A percentile compares a stretch with the other conserved stretches of the same genome.
Evolutionary conservation across 2,888 invertebrate species (phyloP).

Genomic region (Leptopilina myrica): DNA sequence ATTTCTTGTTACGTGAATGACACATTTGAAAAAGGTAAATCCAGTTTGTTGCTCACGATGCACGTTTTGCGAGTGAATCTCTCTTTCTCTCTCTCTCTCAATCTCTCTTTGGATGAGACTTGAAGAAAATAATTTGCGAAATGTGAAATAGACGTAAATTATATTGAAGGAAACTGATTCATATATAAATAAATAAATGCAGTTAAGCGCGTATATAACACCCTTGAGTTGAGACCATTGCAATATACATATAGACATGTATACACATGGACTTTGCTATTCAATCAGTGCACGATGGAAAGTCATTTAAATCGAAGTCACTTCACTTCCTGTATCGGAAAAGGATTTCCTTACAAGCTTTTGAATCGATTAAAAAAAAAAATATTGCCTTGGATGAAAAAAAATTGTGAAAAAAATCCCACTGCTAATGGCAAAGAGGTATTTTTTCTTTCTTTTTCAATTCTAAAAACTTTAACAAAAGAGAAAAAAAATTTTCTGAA

Average conservation of each 20-base stretch:
- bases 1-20: slow-evolving; percentile 5
- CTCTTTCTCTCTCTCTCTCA: no score
- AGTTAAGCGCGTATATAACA: slow-evolving; percentile 15
- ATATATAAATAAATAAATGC: slow-evolving; percentile 7
- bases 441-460: no score
- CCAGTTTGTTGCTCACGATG: not conserved
- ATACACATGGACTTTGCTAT: slow-evolving; percentile 15
- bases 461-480: no score
- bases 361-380: slow-evolving; percentile 1
- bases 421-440: no score
- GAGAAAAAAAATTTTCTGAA: no score
- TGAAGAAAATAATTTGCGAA: not conserved
- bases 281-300: slow-evolving; percentile 27
- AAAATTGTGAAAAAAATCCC: not conserved
- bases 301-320: slow-evolving; percentile 24
- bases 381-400: not conserved
- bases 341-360: slow-evolving; percentile 18
- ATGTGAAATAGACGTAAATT: slow-evolving; percentile 12
- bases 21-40: slow-evolving; percentile 15
- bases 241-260: not conserved
- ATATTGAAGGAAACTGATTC: slow-evolving; percentile 23
- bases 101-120: no score
- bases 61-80: not conserved
- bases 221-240: slow-evolving; percentile 17
- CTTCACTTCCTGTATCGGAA: slow-evolving; percentile 10